Evolutionary conservation across 2,888 invertebrate genomes (phyloP).

Genomic region (Pheosia gnoma): DNA sequence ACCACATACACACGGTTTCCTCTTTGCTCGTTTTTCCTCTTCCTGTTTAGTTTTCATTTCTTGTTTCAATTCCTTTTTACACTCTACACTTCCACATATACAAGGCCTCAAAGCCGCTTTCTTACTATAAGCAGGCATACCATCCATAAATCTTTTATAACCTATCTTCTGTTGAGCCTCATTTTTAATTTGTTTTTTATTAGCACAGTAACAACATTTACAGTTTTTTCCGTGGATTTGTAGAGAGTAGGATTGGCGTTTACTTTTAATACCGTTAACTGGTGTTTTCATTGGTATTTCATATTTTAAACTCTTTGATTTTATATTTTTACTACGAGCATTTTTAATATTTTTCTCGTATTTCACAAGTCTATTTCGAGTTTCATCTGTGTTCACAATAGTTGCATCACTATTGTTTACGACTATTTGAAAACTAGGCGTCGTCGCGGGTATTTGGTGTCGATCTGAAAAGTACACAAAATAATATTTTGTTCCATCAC

Average conservation of each 20-base stretch:
- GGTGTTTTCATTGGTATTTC: background rate
- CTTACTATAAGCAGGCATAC: background rate
- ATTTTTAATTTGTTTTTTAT: background rate
- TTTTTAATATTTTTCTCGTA: background rate
- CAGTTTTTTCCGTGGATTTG: constrained; percentile 7
- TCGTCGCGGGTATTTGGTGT: background rate
- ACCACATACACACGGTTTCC: constrained; percentile 16
- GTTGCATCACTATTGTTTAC: constrained; percentile 11
- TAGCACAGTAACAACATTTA: constrained; percentile 18
- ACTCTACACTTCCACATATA: background rate
- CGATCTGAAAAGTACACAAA: background rate
- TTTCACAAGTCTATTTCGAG: background rate
- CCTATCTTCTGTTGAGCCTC: background rate
- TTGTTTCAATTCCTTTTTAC: background rate
- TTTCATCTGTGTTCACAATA: constrained; percentile 11
- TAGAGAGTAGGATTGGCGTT: background rate
- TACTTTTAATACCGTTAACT: constrained; percentile 4
- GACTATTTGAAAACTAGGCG: constrained; percentile 13
- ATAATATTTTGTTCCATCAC: too few relatives aligned
- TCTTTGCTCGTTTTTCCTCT: background rate
- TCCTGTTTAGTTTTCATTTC: background rate
- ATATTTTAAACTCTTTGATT: constrained; percentile 2
- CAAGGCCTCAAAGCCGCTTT: background rate
- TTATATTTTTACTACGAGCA: background rate
- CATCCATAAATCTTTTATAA: background rate